These are phyloP conservation scores for Chymomyza caudatula DNA, from an alignment of 2,888 invertebrate species.

Conservation along the genomic window DNA sequence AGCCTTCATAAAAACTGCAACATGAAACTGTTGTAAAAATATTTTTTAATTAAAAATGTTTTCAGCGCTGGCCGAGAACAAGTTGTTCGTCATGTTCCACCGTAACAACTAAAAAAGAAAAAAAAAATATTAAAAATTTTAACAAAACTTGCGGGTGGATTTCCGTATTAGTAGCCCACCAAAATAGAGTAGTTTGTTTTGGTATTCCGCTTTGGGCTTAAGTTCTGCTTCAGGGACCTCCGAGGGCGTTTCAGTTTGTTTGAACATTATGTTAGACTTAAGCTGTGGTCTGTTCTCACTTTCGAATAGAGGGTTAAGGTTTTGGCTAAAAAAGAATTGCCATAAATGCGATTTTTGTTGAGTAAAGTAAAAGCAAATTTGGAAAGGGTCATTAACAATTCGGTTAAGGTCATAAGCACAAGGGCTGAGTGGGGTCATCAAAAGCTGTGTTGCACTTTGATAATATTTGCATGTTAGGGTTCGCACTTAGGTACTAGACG, in stretches of 20 bases:
- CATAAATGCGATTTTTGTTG: neutral
- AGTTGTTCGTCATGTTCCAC: neutral
- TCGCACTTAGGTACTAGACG: too few species aligned
- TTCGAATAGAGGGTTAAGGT: neutral
- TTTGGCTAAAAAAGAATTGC: neutral
- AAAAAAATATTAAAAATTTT: neutral
- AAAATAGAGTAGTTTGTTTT: neutral
- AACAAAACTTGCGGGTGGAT: neutral
- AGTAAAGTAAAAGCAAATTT: neutral
- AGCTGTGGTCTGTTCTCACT: neutral
- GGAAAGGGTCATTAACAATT: neutral
- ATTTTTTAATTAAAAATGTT: conserved; percentile 11
- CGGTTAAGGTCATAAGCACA: neutral
- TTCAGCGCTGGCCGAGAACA: neutral
- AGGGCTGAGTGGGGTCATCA: neutral
- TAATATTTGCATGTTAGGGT: neutral
- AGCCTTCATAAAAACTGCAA: conserved; percentile 3
- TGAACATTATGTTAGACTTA: neutral
- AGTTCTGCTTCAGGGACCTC: neutral
- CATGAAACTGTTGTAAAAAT: conserved; percentile 4
- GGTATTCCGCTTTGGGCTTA: neutral
- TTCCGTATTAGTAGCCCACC: neutral
- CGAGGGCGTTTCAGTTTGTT: neutral
- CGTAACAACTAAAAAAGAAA: neutral
- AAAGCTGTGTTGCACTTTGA: neutral